phyloP scores from a whole-genome alignment of 2,888 invertebrate species.

The Conus canariensis region DNA sequence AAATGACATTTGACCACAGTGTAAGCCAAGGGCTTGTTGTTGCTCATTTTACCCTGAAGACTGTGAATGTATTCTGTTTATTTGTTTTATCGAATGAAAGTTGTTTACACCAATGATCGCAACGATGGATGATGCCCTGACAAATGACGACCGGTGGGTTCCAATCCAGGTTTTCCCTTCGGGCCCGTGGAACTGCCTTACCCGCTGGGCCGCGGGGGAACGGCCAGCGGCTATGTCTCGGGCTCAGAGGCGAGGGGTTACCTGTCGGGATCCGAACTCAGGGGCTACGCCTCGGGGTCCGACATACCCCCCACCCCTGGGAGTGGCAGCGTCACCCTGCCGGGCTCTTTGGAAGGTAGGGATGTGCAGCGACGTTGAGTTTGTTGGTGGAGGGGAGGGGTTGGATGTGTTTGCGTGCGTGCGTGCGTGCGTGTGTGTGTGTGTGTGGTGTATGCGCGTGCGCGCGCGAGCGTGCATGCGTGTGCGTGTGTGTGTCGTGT shows the following conservation, averaged over 20 bases:
- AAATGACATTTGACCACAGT: no score
- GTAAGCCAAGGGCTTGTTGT: no score
- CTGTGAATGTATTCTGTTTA: no score
- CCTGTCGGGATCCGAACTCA: constrained; percentile 41
- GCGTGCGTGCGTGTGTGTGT: background rate
- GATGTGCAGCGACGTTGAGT: background rate
- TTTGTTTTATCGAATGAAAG: no score
- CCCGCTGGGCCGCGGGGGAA: constrained; percentile 35
- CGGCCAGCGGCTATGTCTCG: constrained; percentile 38
- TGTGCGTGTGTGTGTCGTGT: no score
- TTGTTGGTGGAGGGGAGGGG: background rate
- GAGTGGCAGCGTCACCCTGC: constrained; percentile 90
- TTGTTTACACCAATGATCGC: no score
- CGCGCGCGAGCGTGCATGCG: no score
- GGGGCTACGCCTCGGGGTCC: constrained; percentile 59
- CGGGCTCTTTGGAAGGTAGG: constrained; percentile 92
- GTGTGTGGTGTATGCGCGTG: no score
- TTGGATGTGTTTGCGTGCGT: background rate
- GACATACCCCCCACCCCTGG: constrained; percentile 84
- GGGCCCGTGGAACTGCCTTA: constrained; percentile 10
- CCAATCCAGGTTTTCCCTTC: background rate
- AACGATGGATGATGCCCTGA: no score
- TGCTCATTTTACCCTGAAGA: no score
- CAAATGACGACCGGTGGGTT: no score
- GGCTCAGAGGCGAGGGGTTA: constrained; percentile 50